Conservation (phyloP, 2,797 vertebrate species). For the Enteromius viviparus region DNA sequence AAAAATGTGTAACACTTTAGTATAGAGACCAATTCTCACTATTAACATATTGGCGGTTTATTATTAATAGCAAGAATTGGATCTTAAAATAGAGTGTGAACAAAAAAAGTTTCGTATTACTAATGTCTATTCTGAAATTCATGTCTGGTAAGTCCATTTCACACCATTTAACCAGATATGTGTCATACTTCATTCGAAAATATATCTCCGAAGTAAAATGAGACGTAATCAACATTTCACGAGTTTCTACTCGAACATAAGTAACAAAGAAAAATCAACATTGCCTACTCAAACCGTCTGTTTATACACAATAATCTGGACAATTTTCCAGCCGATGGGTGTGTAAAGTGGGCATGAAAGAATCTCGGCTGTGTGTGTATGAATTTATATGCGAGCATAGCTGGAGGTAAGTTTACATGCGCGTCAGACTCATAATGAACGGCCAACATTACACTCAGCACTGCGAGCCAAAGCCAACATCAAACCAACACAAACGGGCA, state of each 20-base stretch:
- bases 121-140: background rate
- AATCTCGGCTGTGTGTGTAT: constrained; percentile 1
- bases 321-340: background rate
- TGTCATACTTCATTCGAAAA: background rate
- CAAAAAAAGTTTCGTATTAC: background rate
- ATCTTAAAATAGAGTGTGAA: too few relatives aligned
- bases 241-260: background rate
- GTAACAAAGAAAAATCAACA: background rate
- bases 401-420: constrained; percentile 50
- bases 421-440: constrained; percentile 37
- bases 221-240: background rate
- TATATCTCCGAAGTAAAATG: background rate
- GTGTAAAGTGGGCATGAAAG: background rate
- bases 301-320: background rate
- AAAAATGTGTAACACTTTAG: background rate
- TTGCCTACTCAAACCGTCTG: background rate
- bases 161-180: background rate
- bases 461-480: constrained; percentile 34
- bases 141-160: background rate
- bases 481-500: constrained; percentile 60
- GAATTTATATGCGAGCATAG: constrained; percentile 17
- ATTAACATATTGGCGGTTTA: background rate
- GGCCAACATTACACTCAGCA: constrained; percentile 8
- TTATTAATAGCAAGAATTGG: background rate
- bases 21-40: background rate